Conservation (phyloP, 2,113 vertebrate species). For the Laticauda laticaudata region DNA sequence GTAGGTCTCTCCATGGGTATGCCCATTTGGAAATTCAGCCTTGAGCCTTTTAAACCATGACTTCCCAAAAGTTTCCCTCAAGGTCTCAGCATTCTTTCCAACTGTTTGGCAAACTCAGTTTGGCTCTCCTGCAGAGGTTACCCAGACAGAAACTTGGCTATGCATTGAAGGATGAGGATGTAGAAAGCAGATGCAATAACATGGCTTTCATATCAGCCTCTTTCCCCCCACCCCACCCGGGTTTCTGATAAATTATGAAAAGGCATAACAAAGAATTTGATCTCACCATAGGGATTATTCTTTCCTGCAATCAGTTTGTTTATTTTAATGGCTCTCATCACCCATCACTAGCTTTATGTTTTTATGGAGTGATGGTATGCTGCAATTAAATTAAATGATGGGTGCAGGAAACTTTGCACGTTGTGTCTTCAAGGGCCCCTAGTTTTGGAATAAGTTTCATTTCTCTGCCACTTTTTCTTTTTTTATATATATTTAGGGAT, state of each 20-base stretch:
- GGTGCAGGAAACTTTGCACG: not conserved
- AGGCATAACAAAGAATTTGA: constrained; percentile 9
- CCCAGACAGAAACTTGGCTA: not conserved
- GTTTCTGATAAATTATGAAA: not conserved
- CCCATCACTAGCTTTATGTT: not conserved
- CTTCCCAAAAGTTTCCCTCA: not conserved
- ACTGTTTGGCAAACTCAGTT: not conserved
- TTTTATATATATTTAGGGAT: not conserved
- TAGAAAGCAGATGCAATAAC: not conserved
- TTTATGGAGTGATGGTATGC: not conserved
- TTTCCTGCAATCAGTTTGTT: not conserved
- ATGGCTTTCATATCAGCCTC: not conserved
- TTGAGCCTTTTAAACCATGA: not conserved
- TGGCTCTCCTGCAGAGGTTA: not conserved
- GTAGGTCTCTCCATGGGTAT: not conserved
- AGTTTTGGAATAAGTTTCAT: not conserved
- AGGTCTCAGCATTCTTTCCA: not conserved
- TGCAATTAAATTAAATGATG: not conserved
- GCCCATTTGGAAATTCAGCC: not conserved
- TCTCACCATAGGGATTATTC: not conserved
- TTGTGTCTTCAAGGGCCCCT: not conserved
- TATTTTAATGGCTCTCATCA: not conserved
- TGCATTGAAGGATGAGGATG: not conserved
- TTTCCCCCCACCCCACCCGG: accelerated
- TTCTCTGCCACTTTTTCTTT: not conserved